Evolutionary conservation across 2,888 invertebrate species (phyloP), one percentile per base, ranked within the genome.

Genomic region (Dendrolimus pini): DNA sequence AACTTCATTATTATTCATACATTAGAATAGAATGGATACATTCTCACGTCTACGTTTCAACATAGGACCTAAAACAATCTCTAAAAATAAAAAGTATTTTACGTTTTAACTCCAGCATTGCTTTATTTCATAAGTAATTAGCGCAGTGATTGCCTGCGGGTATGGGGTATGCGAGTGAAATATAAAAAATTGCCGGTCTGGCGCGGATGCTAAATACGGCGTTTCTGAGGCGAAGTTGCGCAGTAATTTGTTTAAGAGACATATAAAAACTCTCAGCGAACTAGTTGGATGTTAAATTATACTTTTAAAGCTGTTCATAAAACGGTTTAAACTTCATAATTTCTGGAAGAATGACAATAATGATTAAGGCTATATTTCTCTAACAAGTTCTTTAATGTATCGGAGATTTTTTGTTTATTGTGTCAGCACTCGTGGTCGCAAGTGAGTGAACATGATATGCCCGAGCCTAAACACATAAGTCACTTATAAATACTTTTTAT

Each of bases 231-330:
- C 65, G 57, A 76, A 76, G 64, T 74, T 75, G 62, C 60, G 56
- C 64, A 66, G 68, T 72, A 72, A 76, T 75, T 76, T 73, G 66
- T 68, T 67, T 67, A 68, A 70, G 67, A 56, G 62, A 60, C 60
- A 59, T 64, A 70, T 70, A 74, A 74, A 74, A 75, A 68, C 60
- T 69, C 62, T 58, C 61, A 9, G 55, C 55, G 56, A 67, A 65
- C 64, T 68, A 65, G 66, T 69, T 64, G 59, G 62, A 62, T 62
- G 60, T 61, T 54, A 63, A 65, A 64, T 61, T 57, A 54, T 61
- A 63, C 63, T 65, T 68, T 65, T 56, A 14, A 61, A 66, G 58
- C 67, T 59, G 64, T 61, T 64, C 63, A 64, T 66, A 10, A 47
- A 47, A 47, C 9, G 47, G 47, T 47, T 47, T 47, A 9, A 9